Percentiles rank a stretch among this genome's conserved stretches.
Evolutionary conservation across 2,797 vertebrate species (phyloP).

Genomic region (Poecilia wingei): DNA sequence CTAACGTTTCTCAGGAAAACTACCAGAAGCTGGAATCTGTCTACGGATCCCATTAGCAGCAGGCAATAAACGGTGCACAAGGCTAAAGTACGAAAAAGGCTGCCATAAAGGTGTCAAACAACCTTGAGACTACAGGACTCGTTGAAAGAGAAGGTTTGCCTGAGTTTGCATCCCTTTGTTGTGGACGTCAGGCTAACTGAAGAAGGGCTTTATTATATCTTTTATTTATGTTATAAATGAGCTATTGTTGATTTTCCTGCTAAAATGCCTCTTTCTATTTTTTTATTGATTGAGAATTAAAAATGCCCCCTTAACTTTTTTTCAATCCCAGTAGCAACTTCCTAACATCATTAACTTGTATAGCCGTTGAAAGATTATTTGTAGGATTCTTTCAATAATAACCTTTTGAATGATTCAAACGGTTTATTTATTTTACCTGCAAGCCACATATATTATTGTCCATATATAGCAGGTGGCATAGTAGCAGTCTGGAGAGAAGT

Average conservation of each 20-base stretch:
- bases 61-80: neutral
- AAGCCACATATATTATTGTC: neutral
- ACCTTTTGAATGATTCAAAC: neutral
- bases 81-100: neutral
- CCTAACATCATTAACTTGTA: neutral
- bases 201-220: neutral
- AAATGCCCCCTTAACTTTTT: neutral
- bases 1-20: neutral
- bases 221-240: neutral
- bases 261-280: neutral
- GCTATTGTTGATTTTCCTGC: neutral
- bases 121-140: neutral
- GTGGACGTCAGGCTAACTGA: neutral
- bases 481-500: conserved; percentile 21
- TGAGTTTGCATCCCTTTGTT: neutral
- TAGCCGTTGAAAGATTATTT: neutral
- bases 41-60: neutral
- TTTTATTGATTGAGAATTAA: neutral
- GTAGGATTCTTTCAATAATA: neutral
- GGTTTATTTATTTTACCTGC: neutral
- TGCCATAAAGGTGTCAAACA: neutral
- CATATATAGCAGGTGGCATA: conserved; percentile 5
- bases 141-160: neutral
- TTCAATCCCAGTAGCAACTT: neutral
- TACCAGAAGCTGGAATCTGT: neutral